Percentiles rank a stretch among this genome's conserved stretches.
Conservation (phyloP, 2,888 invertebrate species). For the Hetaerina titia region DNA sequence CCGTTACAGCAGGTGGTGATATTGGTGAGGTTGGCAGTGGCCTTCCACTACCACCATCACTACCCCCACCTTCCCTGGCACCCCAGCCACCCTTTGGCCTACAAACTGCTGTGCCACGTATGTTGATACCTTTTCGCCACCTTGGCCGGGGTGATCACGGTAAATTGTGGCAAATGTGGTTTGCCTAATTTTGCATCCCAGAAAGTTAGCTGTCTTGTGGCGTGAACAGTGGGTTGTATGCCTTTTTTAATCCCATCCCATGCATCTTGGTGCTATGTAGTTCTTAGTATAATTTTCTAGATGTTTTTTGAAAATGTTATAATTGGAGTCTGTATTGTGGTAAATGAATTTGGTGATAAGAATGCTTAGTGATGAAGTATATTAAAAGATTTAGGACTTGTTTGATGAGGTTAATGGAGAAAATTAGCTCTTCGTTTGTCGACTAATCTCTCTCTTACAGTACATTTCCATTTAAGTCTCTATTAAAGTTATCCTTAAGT, state of each 20-base stretch:
- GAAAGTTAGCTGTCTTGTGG: conserved; percentile 66
- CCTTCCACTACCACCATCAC: conserved; percentile 60
- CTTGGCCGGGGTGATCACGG: conserved; percentile 62
- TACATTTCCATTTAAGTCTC: too few relatives aligned
- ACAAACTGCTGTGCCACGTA: conserved; percentile 67
- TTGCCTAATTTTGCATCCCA: conserved; percentile 63
- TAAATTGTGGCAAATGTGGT: conserved; percentile 63
- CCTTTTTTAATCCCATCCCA: conserved; percentile 63
- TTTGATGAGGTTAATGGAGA: too few relatives aligned
- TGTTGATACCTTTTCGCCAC: conserved; percentile 63
- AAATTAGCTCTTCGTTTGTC: too few relatives aligned
- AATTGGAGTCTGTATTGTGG: not conserved
- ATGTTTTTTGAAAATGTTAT: not conserved
- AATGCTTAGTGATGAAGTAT: not conserved
- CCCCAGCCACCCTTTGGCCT: conserved; percentile 65
- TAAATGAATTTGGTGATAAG: not conserved
- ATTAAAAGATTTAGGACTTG: not conserved
- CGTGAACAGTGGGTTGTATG: conserved; percentile 67
- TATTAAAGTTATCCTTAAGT: too few relatives aligned
- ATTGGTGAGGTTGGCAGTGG: conserved; percentile 64
- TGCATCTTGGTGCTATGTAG: conserved; percentile 64
- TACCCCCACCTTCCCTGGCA: conserved; percentile 65
- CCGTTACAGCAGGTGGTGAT: conserved; percentile 58
- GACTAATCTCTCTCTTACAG: too few relatives aligned
- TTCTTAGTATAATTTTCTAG: not conserved